Conservation (phyloP, 2,113 vertebrate species). For the Macroglossus sobrinus region DNA sequence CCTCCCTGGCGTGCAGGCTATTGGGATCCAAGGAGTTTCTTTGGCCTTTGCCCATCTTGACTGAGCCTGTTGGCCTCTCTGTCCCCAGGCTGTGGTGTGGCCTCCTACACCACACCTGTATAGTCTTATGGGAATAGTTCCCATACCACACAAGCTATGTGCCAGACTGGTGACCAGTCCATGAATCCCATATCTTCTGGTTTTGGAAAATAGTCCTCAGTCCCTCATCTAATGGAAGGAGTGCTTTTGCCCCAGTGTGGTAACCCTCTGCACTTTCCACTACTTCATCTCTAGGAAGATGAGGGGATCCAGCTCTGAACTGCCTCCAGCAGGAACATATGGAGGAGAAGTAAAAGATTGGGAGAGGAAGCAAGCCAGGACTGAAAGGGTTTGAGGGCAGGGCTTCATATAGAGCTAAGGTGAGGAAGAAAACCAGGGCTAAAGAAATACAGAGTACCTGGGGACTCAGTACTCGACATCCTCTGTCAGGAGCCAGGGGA, state of each 20-base stretch:
- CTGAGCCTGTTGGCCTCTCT: background rate
- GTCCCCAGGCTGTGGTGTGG: background rate
- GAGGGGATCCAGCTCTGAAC: background rate
- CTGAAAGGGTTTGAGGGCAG: background rate
- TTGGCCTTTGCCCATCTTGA: background rate
- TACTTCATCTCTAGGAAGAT: background rate
- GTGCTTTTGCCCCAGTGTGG: background rate
- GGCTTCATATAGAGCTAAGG: background rate
- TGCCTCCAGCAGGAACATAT: slow-evolving; percentile 73
- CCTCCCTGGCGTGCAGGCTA: background rate
- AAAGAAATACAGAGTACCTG: background rate
- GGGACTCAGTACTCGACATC: background rate
- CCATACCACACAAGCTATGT: background rate
- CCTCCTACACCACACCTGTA: background rate
- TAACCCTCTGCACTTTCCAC: background rate
- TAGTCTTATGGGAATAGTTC: background rate
- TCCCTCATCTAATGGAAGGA: background rate
- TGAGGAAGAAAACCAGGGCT: background rate
- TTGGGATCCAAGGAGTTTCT: background rate
- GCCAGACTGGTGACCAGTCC: background rate
- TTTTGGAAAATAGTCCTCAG: background rate
- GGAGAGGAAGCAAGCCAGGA: background rate
- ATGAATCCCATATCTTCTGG: background rate
- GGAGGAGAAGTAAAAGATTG: background rate
- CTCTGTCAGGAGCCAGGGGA: background rate